phyloP scores from a whole-genome alignment of 2,888 invertebrate genomes.

The Timandra comae region DNA sequence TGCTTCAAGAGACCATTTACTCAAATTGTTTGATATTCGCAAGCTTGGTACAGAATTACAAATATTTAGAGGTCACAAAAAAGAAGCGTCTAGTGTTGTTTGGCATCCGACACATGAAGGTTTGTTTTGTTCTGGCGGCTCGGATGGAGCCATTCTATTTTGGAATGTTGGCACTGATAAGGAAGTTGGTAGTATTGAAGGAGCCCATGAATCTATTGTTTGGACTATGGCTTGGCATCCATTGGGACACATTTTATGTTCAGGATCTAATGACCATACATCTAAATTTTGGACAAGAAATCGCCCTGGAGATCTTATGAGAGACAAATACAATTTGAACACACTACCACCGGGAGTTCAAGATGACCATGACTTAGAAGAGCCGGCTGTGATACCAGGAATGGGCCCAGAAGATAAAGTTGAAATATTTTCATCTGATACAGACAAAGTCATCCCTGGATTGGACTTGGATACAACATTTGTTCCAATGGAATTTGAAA shows the following conservation, averaged over 20 bases:
- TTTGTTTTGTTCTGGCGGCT: slow-evolving; percentile 97
- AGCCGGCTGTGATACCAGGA: slow-evolving; percentile 91
- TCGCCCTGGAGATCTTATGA: slow-evolving; percentile 98
- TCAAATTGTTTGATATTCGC: slow-evolving; percentile 98
- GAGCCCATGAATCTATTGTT: slow-evolving; percentile 99
- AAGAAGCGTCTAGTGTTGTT: slow-evolving; percentile 96
- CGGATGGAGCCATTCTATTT: slow-evolving; percentile 98
- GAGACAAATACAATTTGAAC: slow-evolving; percentile 98
- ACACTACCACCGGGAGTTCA: slow-evolving; percentile 88
- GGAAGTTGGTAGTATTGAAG: slow-evolving; percentile 98
- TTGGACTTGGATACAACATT: slow-evolving; percentile 85
- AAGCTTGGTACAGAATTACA: slow-evolving; percentile 97
- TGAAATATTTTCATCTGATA: slow-evolving; percentile 80
- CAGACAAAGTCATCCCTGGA: slow-evolving; percentile 86
- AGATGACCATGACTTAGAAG: slow-evolving; percentile 78
- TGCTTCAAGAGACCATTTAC: slow-evolving; percentile 97
- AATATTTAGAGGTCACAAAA: slow-evolving; percentile 98
- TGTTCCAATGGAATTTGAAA: slow-evolving; percentile 81
- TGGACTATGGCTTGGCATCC: slow-evolving; percentile 99
- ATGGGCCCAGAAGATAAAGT: slow-evolving; percentile 99
- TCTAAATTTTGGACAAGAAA: slow-evolving; percentile 99
- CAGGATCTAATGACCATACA: slow-evolving; percentile 99
- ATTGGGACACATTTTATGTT: slow-evolving; percentile 97
- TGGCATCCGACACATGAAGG: slow-evolving; percentile 99
- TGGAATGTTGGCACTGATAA: slow-evolving; percentile 99